These are phyloP conservation scores for Cephus pygmeus DNA, from an alignment of 2,888 invertebrate species.

Conservation along the genomic window DNA sequence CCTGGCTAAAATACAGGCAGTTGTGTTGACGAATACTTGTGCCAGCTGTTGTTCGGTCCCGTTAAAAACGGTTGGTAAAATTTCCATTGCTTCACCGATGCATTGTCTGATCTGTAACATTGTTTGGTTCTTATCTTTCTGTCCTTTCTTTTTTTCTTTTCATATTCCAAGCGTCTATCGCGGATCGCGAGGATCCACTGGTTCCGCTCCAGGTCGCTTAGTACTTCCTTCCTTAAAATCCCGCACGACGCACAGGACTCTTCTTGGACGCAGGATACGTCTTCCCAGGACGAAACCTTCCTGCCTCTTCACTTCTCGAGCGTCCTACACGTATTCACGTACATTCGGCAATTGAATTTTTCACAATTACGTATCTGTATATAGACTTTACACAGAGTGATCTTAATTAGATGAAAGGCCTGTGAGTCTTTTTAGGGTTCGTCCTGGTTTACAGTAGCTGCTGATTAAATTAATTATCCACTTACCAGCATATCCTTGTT, in stretches of 20 bases:
- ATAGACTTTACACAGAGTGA: background rate
- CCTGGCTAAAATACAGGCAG: slow-evolving; percentile 75
- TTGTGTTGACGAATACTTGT: slow-evolving; percentile 70
- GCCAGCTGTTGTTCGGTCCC: slow-evolving; percentile 37
- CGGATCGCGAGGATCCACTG: slow-evolving; percentile 26
- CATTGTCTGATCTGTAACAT: slow-evolving; percentile 48
- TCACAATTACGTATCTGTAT: background rate
- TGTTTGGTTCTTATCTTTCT: background rate
- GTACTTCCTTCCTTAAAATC: slow-evolving; percentile 40
- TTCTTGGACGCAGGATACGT: background rate
- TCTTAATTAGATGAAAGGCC: background rate
- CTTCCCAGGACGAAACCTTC: background rate
- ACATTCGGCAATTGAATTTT: background rate
- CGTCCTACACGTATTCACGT: background rate
- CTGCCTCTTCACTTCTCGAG: background rate
- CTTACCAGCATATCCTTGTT: slow-evolving; percentile 57
- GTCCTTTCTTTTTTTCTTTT: background rate
- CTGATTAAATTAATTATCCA: background rate
- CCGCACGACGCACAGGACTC: slow-evolving; percentile 15
- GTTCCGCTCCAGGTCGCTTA: slow-evolving; percentile 44
- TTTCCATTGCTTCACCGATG: slow-evolving; percentile 43
- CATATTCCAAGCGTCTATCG: background rate
- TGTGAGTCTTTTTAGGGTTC: background rate
- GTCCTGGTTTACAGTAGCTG: background rate
- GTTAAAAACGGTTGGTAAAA: slow-evolving; percentile 37